phyloP scores from a whole-genome alignment of 2,113 vertebrate species.

The Brachypteracias leptosomus region DNA sequence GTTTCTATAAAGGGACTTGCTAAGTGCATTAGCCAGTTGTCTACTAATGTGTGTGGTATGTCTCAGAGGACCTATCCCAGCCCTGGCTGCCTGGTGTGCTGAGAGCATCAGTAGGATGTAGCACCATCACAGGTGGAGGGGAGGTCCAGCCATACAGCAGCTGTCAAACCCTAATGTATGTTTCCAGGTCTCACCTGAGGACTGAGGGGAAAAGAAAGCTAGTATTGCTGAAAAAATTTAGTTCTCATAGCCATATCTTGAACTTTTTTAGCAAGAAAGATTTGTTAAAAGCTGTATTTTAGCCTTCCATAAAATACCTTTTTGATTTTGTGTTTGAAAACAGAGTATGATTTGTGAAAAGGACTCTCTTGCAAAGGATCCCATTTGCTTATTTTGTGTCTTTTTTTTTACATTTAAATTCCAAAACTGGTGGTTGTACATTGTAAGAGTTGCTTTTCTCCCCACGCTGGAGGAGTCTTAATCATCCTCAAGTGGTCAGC shows the following conservation, averaged over 20 bases:
- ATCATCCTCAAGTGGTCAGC: not conserved
- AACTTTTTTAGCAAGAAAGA: not conserved
- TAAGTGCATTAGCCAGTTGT: constrained; percentile 41
- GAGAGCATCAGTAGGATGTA: not conserved
- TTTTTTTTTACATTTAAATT: not conserved
- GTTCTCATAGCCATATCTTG: not conserved
- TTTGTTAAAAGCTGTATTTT: not conserved
- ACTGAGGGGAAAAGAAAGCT: not conserved
- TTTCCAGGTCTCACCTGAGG: not conserved
- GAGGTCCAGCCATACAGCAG: not conserved
- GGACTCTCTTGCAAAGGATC: not conserved
- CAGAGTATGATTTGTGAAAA: not conserved
- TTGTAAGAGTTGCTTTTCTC: not conserved
- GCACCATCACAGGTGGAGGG: not conserved
- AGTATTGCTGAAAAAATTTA: not conserved
- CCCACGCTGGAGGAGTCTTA: not conserved
- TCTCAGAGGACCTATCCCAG: not conserved
- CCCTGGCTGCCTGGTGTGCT: not conserved
- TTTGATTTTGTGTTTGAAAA: not conserved
- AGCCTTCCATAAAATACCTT: not conserved
- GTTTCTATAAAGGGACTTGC: constrained; percentile 60
- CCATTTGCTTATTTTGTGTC: not conserved
- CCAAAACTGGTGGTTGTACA: not conserved
- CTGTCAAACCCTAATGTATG: not conserved
- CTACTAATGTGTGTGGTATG: not conserved